Percentiles rank a stretch among this genome's conserved stretches.
phyloP scores from a whole-genome alignment of 2,888 invertebrate genomes.

The Drosophila macrothrix region DNA sequence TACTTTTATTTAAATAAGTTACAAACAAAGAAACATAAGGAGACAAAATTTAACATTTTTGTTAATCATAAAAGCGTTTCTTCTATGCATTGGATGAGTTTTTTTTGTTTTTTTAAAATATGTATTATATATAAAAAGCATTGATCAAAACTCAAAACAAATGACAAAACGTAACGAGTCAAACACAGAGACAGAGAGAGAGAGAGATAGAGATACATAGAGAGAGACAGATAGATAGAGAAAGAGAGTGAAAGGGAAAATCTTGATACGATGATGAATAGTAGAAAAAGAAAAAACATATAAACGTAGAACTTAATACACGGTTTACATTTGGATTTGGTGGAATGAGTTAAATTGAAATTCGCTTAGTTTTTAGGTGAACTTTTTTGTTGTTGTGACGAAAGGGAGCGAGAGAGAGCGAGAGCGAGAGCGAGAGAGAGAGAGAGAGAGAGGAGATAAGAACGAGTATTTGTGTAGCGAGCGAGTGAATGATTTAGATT shows the following conservation, averaged over 20 bases:
- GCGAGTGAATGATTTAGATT: slow-evolving; percentile 40
- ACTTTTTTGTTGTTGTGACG: slow-evolving; percentile 83
- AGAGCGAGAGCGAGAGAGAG: slow-evolving; percentile 2
- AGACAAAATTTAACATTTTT: slow-evolving; percentile 22
- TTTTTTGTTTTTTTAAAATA: slow-evolving; percentile 14
- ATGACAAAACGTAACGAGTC: slow-evolving; percentile 37
- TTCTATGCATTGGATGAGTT: slow-evolving; percentile 35
- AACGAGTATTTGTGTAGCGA: slow-evolving; percentile 42
- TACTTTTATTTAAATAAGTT: slow-evolving; percentile 31
- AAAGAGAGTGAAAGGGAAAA: slow-evolving; percentile 32
- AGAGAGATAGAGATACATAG: slow-evolving; percentile 4
- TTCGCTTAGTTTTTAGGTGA: slow-evolving; percentile 65
- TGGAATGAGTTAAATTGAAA: slow-evolving; percentile 43
- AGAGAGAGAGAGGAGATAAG: slow-evolving; percentile 25
- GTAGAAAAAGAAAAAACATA: background rate
- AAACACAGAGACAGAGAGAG: slow-evolving; percentile 11
- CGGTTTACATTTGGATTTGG: slow-evolving; percentile 40
- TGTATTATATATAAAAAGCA: slow-evolving; percentile 63
- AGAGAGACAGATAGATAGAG: slow-evolving; percentile 27
- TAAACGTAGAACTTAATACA: slow-evolving; percentile 13
- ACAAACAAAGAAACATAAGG: slow-evolving; percentile 9
- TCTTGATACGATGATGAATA: slow-evolving; percentile 34
- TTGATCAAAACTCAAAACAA: slow-evolving; percentile 64
- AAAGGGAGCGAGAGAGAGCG: slow-evolving; percentile 27
- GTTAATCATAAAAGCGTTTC: slow-evolving; percentile 29